Conservation (phyloP, 2,888 invertebrate species). For the Acrobasis consociella region DNA sequence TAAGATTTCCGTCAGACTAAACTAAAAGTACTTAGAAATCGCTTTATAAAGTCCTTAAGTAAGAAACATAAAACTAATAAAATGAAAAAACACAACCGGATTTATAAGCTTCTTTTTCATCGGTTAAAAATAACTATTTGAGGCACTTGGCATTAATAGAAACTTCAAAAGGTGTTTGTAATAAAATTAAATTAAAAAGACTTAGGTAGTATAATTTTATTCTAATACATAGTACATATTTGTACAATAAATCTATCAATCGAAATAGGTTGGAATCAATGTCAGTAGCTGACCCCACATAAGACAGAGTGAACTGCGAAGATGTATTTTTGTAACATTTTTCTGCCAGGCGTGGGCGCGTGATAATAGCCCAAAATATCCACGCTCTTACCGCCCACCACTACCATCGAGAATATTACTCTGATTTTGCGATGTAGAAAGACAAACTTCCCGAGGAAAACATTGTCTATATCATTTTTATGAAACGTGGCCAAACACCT, state of each 20-base stretch:
- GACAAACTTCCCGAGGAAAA: neutral
- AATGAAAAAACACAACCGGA: too few relatives aligned
- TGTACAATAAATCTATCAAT: neutral
- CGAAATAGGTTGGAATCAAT: slow-evolving; percentile 43
- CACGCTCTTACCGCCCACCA: slow-evolving; percentile 69
- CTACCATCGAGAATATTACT: slow-evolving; percentile 63
- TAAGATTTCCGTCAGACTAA: too few relatives aligned
- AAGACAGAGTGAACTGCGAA: slow-evolving; percentile 59
- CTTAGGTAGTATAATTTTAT: too few relatives aligned
- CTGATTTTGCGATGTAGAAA: slow-evolving; percentile 39
- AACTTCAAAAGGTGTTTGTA: too few relatives aligned
- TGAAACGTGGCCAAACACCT: neutral
- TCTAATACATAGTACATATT: too few relatives aligned
- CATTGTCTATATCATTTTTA: neutral
- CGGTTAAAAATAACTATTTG: too few relatives aligned
- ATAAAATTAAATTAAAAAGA: too few relatives aligned
- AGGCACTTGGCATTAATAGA: too few relatives aligned
- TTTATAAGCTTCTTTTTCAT: too few relatives aligned
- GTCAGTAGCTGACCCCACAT: slow-evolving; percentile 57
- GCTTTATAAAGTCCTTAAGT: too few relatives aligned
- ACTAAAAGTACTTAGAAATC: too few relatives aligned
- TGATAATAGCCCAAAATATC: slow-evolving; percentile 75
- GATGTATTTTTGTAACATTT: slow-evolving; percentile 71
- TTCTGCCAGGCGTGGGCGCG: slow-evolving; percentile 72
- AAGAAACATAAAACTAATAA: too few relatives aligned